A percentile compares a stretch with the other conserved stretches of the same genome.
Conservation (phyloP, 2,113 vertebrate species). For the Cheilinus undulatus region DNA sequence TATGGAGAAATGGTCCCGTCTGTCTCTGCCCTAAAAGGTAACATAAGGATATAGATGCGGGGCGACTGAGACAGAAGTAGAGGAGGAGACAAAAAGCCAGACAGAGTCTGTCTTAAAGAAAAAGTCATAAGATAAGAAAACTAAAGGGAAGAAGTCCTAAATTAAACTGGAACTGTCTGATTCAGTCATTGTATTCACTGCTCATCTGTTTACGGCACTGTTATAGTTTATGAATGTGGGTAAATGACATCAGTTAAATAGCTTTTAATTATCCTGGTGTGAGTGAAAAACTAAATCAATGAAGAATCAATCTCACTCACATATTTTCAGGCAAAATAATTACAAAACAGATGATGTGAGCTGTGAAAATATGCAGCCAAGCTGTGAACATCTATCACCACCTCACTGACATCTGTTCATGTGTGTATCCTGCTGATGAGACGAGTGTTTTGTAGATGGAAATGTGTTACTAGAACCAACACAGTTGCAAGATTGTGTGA, state of each 20-base stretch:
- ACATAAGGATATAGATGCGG: conserved; percentile 43
- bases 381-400: conserved; percentile 20
- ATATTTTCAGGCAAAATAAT: neutral
- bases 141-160: neutral
- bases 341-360: neutral
- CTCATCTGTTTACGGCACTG: neutral
- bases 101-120: conserved; percentile 20
- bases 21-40: conserved; percentile 36
- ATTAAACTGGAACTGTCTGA: neutral
- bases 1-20: conserved; percentile 26
- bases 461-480: conserved; percentile 19
- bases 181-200: neutral
- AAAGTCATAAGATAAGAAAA: conserved; percentile 3
- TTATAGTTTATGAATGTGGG: neutral
- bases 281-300: neutral
- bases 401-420: conserved; percentile 35
- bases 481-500: neutral
- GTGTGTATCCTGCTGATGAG: neutral
- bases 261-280: neutral
- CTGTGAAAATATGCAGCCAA: conserved; percentile 20
- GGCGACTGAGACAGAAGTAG: conserved; percentile 6
- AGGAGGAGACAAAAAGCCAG: neutral
- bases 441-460: conserved; percentile 8
- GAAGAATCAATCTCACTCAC: neutral
- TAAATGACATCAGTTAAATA: neutral